These are phyloP conservation scores for Rhinatrema bivittatum DNA, from an alignment of 2,797 vertebrate genomes.

Conservation along the genomic window DNA sequence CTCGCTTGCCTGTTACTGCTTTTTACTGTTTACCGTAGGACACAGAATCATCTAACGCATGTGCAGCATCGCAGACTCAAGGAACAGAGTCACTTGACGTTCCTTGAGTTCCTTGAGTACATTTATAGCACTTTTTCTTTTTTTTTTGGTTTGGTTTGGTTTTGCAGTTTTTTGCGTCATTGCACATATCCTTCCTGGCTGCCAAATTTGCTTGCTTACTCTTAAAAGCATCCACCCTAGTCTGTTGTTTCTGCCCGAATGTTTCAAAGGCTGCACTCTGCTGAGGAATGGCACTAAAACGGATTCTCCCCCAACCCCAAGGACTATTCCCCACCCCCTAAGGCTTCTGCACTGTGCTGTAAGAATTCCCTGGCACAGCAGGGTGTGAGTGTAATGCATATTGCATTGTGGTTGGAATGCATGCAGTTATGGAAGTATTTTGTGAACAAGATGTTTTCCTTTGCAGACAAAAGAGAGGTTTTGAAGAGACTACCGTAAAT, in stretches of 20 bases:
- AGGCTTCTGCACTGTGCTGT: constrained; percentile 55
- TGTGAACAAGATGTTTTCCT: constrained; percentile 47
- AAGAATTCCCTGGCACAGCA: constrained; percentile 40
- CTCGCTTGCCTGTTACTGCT: constrained; percentile 51
- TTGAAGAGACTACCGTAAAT: constrained; percentile 39
- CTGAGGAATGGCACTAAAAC: constrained; percentile 37
- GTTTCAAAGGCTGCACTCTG: constrained; percentile 37
- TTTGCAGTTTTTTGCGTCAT: constrained; percentile 44
- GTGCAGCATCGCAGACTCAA: constrained; percentile 23
- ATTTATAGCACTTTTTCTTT: too few relatives aligned
- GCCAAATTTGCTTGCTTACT: constrained; percentile 57
- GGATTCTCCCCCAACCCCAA: constrained; percentile 16
- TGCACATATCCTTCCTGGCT: constrained; percentile 47
- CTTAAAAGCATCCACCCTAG: constrained; percentile 24
- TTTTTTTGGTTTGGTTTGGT: too few relatives aligned
- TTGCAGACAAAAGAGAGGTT: constrained; percentile 58
- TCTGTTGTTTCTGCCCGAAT: constrained; percentile 11
- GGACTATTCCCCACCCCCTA: constrained; percentile 42
- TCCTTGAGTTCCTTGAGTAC: too few relatives aligned
- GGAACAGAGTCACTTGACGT: too few relatives aligned
- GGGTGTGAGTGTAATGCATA: constrained; percentile 52
- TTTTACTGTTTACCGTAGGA: constrained; percentile 44
- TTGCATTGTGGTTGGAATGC: constrained; percentile 55
- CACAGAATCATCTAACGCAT: constrained; percentile 44
- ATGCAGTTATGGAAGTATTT: constrained; percentile 51